Base-by-base conservation (phyloP, 2,113 vertebrate species). In the Burhinus oedicnemus region DNA sequence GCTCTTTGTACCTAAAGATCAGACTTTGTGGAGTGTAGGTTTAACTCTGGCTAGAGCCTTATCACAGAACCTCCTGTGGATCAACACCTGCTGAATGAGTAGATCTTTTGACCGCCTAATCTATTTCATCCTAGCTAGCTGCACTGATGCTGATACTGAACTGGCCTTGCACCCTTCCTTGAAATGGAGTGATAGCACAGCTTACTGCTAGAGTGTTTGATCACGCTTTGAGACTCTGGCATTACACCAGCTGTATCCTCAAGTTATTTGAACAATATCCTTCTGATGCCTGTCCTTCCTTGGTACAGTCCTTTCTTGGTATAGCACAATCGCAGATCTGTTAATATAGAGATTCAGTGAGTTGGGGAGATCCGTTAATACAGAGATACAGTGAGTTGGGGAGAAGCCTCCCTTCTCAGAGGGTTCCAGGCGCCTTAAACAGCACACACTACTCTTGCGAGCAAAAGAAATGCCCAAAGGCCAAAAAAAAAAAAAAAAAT, bases 401-500 rank as follows among this genome's bases (percentile, higher is more conserved):
- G 78, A 94, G 88, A 88, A 95, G 30, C 34, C 62, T 94, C 84
- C 91, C 61, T 74, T 85, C 84, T 85, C 38, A 38, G 84, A 91
- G 89, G 81, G 74, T 74, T 94, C 87, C 93, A 89, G 91, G 94
- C 44, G 9, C 95, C 92, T 97, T 91, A 94, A 97, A 94, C 90
- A 96, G 90, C 82, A 91, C 84, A 86, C 40, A 38, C 74, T 75
- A 66, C 93, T 96, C 94, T 97, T 95, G 80, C 77, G 93, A 97
- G 81, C 74, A 95, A 83, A 96, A 96, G 79, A 95, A 98, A 95
- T 93, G 90, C 91, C 95, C 92, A 94, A 97, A 96, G 61, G 93
- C 93, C 60, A 83, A 93, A 92, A 89, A 94, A 40, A 17, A 32
- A 62, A 12, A 23, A 34, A 66, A 26, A 47, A 60, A 42, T 25